Evolutionary conservation across 2,113 vertebrate species (phyloP).

Genomic region (Cyprinodon brontotheroides): DNA sequence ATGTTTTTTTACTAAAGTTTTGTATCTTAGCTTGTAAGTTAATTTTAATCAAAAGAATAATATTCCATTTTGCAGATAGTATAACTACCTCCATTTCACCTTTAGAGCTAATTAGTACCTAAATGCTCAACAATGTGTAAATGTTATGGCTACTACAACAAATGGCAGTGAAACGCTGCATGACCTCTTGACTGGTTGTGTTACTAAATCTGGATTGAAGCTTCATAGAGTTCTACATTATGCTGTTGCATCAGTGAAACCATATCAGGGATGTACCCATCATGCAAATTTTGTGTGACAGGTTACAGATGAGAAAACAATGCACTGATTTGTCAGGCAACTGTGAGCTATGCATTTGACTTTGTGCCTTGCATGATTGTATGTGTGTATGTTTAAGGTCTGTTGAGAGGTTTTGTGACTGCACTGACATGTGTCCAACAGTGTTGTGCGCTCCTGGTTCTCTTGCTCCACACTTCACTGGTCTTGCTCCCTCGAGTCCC

Average conservation of each 20-base stretch:
- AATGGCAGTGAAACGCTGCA: conserved; percentile 77
- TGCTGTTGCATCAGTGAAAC: conserved; percentile 46
- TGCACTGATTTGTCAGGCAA: conserved; percentile 76
- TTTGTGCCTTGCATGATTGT: conserved; percentile 31
- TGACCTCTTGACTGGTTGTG: conserved; percentile 67
- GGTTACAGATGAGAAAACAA: conserved; percentile 57
- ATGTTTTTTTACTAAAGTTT: conserved; percentile 50
- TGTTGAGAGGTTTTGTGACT: conserved; percentile 64
- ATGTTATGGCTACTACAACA: conserved; percentile 80
- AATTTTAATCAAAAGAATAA: conserved; percentile 77
- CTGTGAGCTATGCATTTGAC: conserved; percentile 54
- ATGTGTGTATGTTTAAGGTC: conserved; percentile 56
- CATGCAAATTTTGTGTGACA: conserved; percentile 70
- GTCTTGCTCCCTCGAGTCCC: conserved; percentile 68
- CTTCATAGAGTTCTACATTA: conserved; percentile 33
- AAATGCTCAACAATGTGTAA: conserved; percentile 78
- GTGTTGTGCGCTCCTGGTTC: conserved; percentile 69
- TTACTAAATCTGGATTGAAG: conserved; percentile 23
- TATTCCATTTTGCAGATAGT: conserved; percentile 71
- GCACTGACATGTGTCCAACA: conserved; percentile 78
- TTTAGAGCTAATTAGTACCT: conserved; percentile 75
- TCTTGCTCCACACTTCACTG: conserved; percentile 75
- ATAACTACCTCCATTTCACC: conserved; percentile 69
- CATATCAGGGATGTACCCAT: conserved; percentile 50
- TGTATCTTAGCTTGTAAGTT: too few species aligned